A percentile compares a stretch with the other conserved stretches of the same genome.
Conservation (phyloP, 1,140 invertebrate species). For the Cotesia vestalis region DNA sequence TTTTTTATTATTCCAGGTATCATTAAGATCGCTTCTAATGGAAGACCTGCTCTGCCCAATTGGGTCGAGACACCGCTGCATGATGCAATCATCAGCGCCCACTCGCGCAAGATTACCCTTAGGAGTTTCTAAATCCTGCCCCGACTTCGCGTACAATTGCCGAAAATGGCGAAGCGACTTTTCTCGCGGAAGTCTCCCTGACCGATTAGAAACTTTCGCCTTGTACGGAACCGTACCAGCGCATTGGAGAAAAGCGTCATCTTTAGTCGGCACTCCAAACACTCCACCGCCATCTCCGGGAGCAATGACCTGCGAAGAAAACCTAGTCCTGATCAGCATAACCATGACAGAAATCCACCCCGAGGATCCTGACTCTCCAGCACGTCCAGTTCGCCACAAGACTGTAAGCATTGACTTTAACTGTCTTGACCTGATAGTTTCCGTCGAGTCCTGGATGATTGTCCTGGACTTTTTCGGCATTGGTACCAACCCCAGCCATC, state of each 20-base stretch:
- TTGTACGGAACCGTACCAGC: conserved; percentile 59
- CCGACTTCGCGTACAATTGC: conserved; percentile 69
- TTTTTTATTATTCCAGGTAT: conserved; percentile 61
- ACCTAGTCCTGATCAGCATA: conserved; percentile 69
- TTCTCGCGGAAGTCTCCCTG: conserved; percentile 71
- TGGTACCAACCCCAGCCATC: conserved; percentile 60
- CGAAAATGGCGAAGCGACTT: conserved; percentile 45
- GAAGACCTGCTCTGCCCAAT: conserved; percentile 84
- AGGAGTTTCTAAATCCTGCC: conserved; percentile 84
- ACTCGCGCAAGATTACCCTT: conserved; percentile 58
- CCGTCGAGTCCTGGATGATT: conserved; percentile 92
- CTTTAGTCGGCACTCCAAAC: conserved; percentile 62
- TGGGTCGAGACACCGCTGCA: conserved; percentile 80
- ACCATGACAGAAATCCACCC: conserved; percentile 59
- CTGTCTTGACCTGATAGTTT: conserved; percentile 88
- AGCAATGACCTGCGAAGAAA: conserved; percentile 62
- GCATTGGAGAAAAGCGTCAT: conserved; percentile 55
- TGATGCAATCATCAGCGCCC: conserved; percentile 78
- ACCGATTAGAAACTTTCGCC: conserved; percentile 72
- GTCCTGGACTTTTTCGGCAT: conserved; percentile 91
- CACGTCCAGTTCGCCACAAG: conserved; percentile 46
- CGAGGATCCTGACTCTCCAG: conserved; percentile 30
- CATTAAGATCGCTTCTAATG: conserved; percentile 84
- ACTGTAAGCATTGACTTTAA: conserved; percentile 84
- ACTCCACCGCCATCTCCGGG: conserved; percentile 79